Base-by-base conservation (phyloP, 2,113 vertebrate species). In the Indri indri region DNA sequence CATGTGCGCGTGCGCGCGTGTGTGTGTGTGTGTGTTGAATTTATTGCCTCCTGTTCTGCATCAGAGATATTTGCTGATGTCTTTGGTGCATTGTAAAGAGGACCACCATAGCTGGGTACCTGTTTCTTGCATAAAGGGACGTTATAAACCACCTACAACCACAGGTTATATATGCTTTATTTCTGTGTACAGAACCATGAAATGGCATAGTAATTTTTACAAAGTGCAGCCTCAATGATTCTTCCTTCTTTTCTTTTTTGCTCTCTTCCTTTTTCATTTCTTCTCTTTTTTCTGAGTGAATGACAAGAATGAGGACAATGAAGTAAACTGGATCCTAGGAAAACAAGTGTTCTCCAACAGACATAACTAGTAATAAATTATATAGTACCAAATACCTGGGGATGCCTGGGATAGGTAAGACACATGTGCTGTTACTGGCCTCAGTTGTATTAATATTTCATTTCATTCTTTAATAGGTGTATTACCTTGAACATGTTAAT, bases 371-470 rank as follows among this genome's bases (percentile, higher is more conserved):
- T 27, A 74, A 76, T 18, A 85, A 63, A 45, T 73, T n/a, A 57
- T 8, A 71, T 32, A 59, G 6, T 8, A 12, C 34, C 34, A 34
- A 45, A 66, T 61, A 57, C 6, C 18, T 63, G 2, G 37, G 32
- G 14, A 57, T 63, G 7, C 34, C n/a, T 79, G 2, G 22, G 25
- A 9, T 37, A 68, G 50, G 10, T 5, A 52, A 52, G 18, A 68
- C 50, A n/a, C 3, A 12, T 3, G 1, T 63, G n/a, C 6, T 66
- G 3, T 54, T 65, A 20, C 11, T 74, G 14, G 4, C 0, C 1
- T 63, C 50, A 37, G 13, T 47, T 20, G 22, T 17, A 65, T 54
- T 54, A 54, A 17, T 54, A 18, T 37, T 65, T 61, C 12, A 18
- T 17, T 45, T 63, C 18, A 57, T 23, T 79, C 20, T 73, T 80